A percentile compares a stretch with the other conserved stretches of the same genome.
Evolutionary conservation across 2,888 invertebrate genomes (phyloP).

Genomic region (Cosmia trapezina): DNA sequence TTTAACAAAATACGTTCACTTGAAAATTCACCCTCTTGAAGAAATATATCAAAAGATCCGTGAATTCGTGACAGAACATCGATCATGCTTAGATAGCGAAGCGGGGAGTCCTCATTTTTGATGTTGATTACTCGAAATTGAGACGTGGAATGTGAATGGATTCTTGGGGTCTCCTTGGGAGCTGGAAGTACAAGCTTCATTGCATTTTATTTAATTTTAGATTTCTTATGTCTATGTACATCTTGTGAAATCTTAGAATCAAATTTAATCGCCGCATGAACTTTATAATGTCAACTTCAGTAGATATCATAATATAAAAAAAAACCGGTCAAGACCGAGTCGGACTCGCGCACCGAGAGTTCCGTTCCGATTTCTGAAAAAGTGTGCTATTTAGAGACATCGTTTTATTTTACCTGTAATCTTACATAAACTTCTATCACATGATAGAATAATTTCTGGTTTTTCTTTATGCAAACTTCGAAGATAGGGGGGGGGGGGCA

Average conservation of each 20-base stretch:
- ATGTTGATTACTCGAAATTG: slow-evolving; percentile 65
- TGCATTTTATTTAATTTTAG: slow-evolving; percentile 16
- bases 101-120: slow-evolving; percentile 52
- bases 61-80: slow-evolving; percentile 56
- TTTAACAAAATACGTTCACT: slow-evolving; percentile 53
- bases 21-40: slow-evolving; percentile 51
- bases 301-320: not conserved
- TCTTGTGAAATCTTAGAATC: too few species aligned
- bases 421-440: too few species aligned
- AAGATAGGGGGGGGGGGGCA: too few species aligned
- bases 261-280: not conserved
- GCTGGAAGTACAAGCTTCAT: slow-evolving; percentile 2
- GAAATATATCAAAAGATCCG: slow-evolving; percentile 57
- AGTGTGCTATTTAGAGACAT: too few species aligned
- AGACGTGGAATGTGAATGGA: slow-evolving; percentile 40
- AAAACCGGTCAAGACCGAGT: too few species aligned
- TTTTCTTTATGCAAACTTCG: too few species aligned
- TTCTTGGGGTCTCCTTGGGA: slow-evolving; percentile 3
- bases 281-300: not conserved
- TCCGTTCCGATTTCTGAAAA: too few species aligned
- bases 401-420: too few species aligned
- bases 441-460: too few species aligned
- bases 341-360: too few species aligned
- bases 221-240: not conserved
- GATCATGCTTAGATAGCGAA: slow-evolving; percentile 63